phyloP scores from a whole-genome alignment of 2,113 vertebrate species.

The Coptodon rendalli region DNA sequence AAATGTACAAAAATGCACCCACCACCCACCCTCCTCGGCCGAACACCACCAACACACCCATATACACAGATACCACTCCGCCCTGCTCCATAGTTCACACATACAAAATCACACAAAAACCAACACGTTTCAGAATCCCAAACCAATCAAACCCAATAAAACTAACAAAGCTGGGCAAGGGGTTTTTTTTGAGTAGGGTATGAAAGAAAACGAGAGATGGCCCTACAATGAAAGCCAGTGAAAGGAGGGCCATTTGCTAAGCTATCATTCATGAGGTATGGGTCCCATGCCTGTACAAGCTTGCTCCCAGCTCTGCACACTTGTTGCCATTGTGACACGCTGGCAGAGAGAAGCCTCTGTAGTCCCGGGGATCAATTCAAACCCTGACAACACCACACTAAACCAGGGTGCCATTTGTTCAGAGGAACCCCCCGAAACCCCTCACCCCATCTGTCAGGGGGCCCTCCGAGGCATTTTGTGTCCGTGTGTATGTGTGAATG shows the following conservation, averaged over 20 bases:
- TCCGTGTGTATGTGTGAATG: constrained; percentile 72
- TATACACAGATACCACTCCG: not conserved
- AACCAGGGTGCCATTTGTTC: constrained; percentile 75
- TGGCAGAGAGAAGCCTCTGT: constrained; percentile 76
- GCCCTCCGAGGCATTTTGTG: constrained; percentile 71
- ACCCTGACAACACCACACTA: constrained; percentile 77
- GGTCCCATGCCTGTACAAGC: constrained; percentile 76
- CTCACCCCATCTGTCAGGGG: constrained; percentile 83
- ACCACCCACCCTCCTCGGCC: not conserved
- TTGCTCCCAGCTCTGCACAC: constrained; percentile 79
- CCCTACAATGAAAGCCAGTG: constrained; percentile 67
- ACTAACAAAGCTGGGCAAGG: constrained; percentile 65
- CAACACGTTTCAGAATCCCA: constrained; percentile 69
- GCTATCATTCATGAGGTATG: constrained; percentile 75
- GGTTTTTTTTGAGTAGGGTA: constrained; percentile 53
- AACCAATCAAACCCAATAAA: constrained; percentile 75
- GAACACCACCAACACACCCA: constrained; percentile 2
- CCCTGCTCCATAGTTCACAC: constrained; percentile 44
- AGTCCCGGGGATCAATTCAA: constrained; percentile 78
- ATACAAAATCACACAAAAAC: constrained; percentile 64
- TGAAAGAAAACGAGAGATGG: constrained; percentile 69
- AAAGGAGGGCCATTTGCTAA: constrained; percentile 74
- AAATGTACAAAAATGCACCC: constrained; percentile 47
- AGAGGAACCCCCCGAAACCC: constrained; percentile 68
- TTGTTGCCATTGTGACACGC: constrained; percentile 78